Evolutionary conservation across 2,888 invertebrate species (phyloP), one percentile per base, ranked within the genome.

Genomic region (Tinea trinotella): DNA sequence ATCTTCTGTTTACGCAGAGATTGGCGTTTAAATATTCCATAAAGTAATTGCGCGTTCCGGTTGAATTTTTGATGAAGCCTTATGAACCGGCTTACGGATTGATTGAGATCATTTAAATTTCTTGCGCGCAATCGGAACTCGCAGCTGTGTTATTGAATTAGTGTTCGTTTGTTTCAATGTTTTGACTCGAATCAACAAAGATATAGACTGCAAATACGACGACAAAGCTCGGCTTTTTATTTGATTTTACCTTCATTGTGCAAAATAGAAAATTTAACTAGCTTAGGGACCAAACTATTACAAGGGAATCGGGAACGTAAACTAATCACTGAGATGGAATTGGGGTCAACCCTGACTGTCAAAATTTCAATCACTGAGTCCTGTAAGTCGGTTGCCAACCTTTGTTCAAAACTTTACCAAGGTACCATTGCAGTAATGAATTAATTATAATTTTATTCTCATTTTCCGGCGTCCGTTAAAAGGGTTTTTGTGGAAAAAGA

Each of bases 21-120:
- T 76, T 71, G 74, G 66, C 67, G 68, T 72, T 78, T 81, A 77
- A 79, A 81, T 82, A 78, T 81, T 80, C 75, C 65, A 76, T 74
- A 74, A 77, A 78, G 72, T 80, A 76, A 79, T 80, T 79, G 74
- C 73, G 75, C 69, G 67, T 72, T 74, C 68, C 64, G 66, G 70
- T 73, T 76, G 79, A 83, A 80, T 80, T 79, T 82, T 82, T 78
- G 78, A 84, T 83, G 74, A 74, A 77, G 74, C 70, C 69, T 76
- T 74, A 76, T 71, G 68, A 73, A 76, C 67, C 64, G 64, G 68
- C 72, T 71, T 70, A 64, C 62, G 65, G 72, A 78, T 81, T 82
- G 82, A 83, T 84, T 80, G 77, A 71, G 73, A 76, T 64, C 65
- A 69, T 82, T 84, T 81, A 74, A 80, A 82, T 80, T 76, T 76